A percentile compares a stretch with the other conserved stretches of the same genome.
phyloP scores from a whole-genome alignment of 1,140 invertebrate species.

The Stegodyphus mimosarum region DNA sequence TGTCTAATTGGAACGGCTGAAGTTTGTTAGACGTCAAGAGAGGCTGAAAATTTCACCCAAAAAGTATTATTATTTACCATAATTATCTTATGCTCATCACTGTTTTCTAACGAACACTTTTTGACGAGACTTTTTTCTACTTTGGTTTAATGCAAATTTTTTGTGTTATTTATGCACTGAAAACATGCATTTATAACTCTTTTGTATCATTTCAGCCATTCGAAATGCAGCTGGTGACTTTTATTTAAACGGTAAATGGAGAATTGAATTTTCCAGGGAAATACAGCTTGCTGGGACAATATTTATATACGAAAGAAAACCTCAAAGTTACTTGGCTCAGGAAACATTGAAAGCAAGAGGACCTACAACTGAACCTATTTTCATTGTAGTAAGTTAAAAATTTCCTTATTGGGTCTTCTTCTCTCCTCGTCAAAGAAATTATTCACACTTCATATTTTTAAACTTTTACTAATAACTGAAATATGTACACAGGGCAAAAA shows the following conservation, averaged over 20 bases:
- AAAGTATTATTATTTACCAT: too few species aligned
- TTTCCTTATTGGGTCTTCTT: not conserved
- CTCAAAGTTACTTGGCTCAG: constrained; percentile 80
- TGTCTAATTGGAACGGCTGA: too few species aligned
- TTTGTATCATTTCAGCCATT: constrained; percentile 74
- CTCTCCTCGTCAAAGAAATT: not conserved
- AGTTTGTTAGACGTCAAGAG: too few species aligned
- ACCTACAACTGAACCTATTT: constrained; percentile 87
- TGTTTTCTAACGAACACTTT: too few species aligned
- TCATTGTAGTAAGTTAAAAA: constrained; percentile 78
- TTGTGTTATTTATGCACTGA: too few species aligned
- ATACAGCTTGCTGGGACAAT: constrained; percentile 82
- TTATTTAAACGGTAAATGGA: constrained; percentile 93
- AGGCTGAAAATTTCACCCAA: too few species aligned
- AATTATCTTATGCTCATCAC: too few species aligned
- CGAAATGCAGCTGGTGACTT: constrained; percentile 84
- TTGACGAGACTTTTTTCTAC: too few species aligned
- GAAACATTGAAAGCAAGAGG: constrained; percentile 85
- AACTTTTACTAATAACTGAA: too few species aligned
- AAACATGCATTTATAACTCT: not conserved
- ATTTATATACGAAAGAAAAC: constrained; percentile 78
- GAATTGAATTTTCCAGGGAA: constrained; percentile 87
- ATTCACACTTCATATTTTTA: too few species aligned
- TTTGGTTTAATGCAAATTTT: too few species aligned
- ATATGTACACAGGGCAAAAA: too few species aligned